Base-by-base conservation (phyloP, 2,113 vertebrate species). In the Rutilus rutilus region DNA sequence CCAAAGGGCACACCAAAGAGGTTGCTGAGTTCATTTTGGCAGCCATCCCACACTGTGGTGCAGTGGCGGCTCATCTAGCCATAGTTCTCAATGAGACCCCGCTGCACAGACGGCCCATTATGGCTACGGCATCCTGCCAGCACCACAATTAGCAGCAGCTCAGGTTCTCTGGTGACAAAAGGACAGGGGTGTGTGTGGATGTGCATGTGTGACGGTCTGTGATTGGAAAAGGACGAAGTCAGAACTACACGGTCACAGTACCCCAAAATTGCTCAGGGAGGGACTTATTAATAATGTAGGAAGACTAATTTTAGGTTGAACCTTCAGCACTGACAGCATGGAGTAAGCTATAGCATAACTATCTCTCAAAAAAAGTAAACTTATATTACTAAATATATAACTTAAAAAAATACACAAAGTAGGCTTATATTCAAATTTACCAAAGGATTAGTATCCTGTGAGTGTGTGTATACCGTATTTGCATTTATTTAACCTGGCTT, bases 1-100 rank as follows among this genome's bases (percentile, higher is more conserved):
- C 90, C 50, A 84, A 86, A 86, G 85, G 36, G 69, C 85, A 85
- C 71, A 52, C 21, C 27, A 84, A 81, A 76, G 54, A 86, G 92
- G 93, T 92, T 92, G 91, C 3, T 84, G 92, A 90, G 94, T 95
- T 94, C 90, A 64, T 86, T 86, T 30, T 94, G 94, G 94, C 93
- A 89, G 84, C 39, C 0, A 59, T 92, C 92, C 93, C 74, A 4
- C 50, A 62, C 73, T 74, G 76, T 89, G 81, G 91, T 93, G 93
- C 92, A 92, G 92, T 76, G 78, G 76, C 45, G 36, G 69, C 64
- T 80, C 62, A 52, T 80, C 76, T 36, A 14, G 15, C 52, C 65
- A 71, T 36, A 57, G 62, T 25, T 71, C 45, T 57, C 77, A 52
- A 78, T 17, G 9, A 54, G 19, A 30, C n/a, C 84, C 52, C 15